These are phyloP conservation scores for Antedon mediterranea DNA, from an alignment of 53 echinoderm and acorn worm species.

Conservation along the genomic window DNA sequence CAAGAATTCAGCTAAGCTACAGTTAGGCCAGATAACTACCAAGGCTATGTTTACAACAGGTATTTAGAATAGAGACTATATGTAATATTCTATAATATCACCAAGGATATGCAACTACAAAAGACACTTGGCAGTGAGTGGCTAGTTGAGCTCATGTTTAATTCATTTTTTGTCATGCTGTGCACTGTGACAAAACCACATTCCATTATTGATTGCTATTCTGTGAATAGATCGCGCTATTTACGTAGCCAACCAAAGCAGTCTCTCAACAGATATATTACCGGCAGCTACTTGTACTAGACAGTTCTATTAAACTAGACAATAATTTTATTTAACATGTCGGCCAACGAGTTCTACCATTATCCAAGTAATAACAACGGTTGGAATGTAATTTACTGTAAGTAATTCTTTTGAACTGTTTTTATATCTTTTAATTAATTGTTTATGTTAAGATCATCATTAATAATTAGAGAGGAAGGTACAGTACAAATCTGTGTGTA, in stretches of 20 bases:
- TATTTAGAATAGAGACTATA: too few relatives aligned
- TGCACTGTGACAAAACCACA: background rate
- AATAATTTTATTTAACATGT: background rate
- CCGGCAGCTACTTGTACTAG: background rate
- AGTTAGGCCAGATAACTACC: too few relatives aligned
- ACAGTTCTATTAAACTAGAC: background rate
- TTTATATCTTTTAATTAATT: too few relatives aligned
- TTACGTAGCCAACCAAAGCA: background rate
- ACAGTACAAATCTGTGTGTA: too few relatives aligned
- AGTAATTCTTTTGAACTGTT: background rate
- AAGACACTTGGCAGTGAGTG: background rate
- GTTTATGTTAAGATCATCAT: too few relatives aligned
- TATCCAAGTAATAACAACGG: background rate
- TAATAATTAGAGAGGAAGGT: too few relatives aligned
- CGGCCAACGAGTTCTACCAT: background rate
- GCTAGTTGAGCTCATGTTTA: background rate
- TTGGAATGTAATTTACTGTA: background rate
- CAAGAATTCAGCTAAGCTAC: too few relatives aligned
- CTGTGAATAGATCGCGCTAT: background rate
- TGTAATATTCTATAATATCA: too few relatives aligned
- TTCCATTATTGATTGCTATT: background rate
- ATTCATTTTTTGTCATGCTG: background rate
- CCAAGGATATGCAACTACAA: background rate
- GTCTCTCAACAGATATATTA: background rate
- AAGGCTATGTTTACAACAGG: too few relatives aligned